Percentiles rank a stretch among this genome's conserved stretches.
These are phyloP conservation scores for Danio tinwini DNA, from an alignment of 2,797 vertebrate genomes.

Conservation along the genomic window DNA sequence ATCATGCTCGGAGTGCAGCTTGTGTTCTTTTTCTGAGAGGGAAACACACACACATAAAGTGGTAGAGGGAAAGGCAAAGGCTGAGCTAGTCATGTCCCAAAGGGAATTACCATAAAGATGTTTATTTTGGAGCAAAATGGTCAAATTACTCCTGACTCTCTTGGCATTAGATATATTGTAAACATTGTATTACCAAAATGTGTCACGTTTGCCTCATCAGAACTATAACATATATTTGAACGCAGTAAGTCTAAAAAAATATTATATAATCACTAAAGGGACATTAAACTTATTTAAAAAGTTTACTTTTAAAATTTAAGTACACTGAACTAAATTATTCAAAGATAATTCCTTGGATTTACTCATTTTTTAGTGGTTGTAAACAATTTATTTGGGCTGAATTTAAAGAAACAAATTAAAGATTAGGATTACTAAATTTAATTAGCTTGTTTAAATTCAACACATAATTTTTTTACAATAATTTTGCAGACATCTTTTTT, in stretches of 20 bases:
- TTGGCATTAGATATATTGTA: background rate
- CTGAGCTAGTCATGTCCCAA: slow-evolving; percentile 45
- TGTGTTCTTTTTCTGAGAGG: slow-evolving; percentile 57
- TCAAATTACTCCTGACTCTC: slow-evolving; percentile 45
- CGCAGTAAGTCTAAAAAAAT: background rate
- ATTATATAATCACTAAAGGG: background rate
- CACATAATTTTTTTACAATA: no score
- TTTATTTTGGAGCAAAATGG: slow-evolving; percentile 44
- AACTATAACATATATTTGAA: background rate
- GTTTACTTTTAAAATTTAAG: no score
- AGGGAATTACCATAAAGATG: slow-evolving; percentile 56
- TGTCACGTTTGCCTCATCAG: background rate
- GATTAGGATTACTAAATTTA: no score
- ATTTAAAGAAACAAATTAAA: no score
- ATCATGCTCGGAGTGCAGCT: slow-evolving; percentile 65
- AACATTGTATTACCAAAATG: background rate
- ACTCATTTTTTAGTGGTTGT: no score
- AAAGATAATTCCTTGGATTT: no score
- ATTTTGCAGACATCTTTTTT: no score
- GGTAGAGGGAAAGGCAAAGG: slow-evolving; percentile 61
- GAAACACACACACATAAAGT: slow-evolving; percentile 35
- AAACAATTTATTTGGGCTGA: no score
- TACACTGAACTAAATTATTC: no score
- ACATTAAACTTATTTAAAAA: no score
- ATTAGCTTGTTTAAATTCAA: no score